Conservation (phyloP, 2,888 invertebrate species). For the Ophion ventricosus region DNA sequence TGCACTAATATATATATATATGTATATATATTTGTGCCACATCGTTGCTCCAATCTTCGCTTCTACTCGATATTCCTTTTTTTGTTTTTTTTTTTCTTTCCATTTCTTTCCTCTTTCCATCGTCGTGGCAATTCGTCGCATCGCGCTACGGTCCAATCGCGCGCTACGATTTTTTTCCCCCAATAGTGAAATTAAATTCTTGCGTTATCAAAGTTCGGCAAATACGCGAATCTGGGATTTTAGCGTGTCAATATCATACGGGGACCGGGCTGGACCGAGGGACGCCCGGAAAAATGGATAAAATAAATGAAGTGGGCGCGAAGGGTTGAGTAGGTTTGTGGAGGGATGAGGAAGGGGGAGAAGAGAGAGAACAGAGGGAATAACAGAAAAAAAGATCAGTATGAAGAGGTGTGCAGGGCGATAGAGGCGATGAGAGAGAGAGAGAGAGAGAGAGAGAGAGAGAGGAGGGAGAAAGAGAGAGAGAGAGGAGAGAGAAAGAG, state of each 20-base stretch:
- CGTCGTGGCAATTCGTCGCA: not conserved
- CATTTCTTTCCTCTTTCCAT: not conserved
- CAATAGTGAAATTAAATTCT: constrained; percentile 61
- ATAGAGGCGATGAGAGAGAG: not conserved
- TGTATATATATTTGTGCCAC: not conserved
- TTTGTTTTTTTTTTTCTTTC: constrained; percentile 3
- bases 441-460: constrained; percentile 5
- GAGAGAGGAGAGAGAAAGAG: not conserved
- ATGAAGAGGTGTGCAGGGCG: not conserved
- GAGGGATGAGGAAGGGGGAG: constrained; percentile 13
- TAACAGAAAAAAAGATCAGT: constrained; percentile 19
- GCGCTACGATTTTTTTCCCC: constrained; percentile 28
- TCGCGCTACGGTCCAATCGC: not conserved
- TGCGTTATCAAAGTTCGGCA: constrained; percentile 60
- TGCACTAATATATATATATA: not conserved
- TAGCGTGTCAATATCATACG: constrained; percentile 44
- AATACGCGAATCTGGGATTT: constrained; percentile 39
- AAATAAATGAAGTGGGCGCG: constrained; percentile 56
- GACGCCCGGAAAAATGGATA: constrained; percentile 28
- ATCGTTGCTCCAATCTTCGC: not conserved
- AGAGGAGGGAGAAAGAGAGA: too few relatives aligned
- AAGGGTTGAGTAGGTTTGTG: constrained; percentile 19
- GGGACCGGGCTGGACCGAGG: not conserved
- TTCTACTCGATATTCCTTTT: not conserved
- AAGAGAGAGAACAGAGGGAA: not conserved